Conservation (phyloP, 2,888 invertebrate genomes). For the Morpho deidamia region DNA sequence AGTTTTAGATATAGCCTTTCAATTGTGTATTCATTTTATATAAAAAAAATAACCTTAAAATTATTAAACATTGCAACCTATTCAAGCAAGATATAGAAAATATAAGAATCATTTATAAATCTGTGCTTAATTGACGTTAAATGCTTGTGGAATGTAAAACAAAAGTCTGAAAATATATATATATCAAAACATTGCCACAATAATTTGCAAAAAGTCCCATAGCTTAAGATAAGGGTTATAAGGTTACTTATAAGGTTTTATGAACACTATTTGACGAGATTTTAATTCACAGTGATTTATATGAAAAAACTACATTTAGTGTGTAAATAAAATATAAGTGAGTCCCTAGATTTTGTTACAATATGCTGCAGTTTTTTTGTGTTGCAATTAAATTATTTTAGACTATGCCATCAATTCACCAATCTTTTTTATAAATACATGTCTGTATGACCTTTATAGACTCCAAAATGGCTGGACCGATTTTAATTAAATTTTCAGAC, state of each 20-base stretch:
- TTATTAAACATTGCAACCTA: no score
- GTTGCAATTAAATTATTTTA: no score
- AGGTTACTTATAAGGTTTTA: background rate
- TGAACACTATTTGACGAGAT: slow-evolving; percentile 18
- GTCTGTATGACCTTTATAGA: no score
- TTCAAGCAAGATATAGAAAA: slow-evolving; percentile 3
- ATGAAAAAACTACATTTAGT: slow-evolving; percentile 15
- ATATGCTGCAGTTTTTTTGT: background rate
- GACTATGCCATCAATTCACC: no score
- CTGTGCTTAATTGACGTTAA: slow-evolving; percentile 24
- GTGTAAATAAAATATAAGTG: slow-evolving; percentile 3
- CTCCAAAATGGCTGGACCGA: no score
- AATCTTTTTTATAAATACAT: no score
- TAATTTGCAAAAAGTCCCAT: slow-evolving; percentile 14
- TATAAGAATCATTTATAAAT: slow-evolving; percentile 13
- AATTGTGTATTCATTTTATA: slow-evolving; percentile 10
- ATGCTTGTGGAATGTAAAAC: slow-evolving; percentile 29
- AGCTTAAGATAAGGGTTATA: slow-evolving; percentile 5
- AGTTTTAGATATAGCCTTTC: slow-evolving; percentile 32
- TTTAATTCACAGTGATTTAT: slow-evolving; percentile 18
- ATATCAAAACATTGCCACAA: slow-evolving; percentile 2
- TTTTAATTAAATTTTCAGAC: no score
- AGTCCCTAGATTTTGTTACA: background rate
- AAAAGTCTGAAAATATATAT: background rate
- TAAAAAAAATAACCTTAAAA: no score